These are phyloP conservation scores for Esox lucius DNA, from an alignment of 2,797 vertebrate species.

Conservation along the genomic window DNA sequence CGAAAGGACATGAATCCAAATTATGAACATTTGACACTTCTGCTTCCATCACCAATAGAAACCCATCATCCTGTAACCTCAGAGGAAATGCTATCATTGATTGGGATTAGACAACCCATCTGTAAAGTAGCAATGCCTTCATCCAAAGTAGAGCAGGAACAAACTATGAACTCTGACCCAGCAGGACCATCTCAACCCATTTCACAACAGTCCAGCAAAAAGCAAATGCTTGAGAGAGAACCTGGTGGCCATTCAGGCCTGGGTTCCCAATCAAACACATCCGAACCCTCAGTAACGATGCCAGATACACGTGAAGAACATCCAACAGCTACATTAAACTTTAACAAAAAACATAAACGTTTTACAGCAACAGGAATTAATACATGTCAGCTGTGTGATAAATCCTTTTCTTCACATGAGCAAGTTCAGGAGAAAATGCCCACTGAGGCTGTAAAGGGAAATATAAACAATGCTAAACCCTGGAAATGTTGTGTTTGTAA, in stretches of 20 bases:
- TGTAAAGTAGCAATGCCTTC: neutral
- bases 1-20: too few species aligned
- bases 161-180: too few species aligned
- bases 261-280: neutral
- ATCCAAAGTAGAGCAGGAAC: too few species aligned
- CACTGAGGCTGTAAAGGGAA: neutral
- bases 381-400: neutral
- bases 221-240: too few species aligned
- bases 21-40: neutral
- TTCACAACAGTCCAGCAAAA: too few species aligned
- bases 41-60: neutral
- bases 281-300: neutral
- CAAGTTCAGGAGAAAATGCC: neutral
- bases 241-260: neutral
- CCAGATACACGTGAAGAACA: neutral
- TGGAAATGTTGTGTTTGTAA: too few species aligned
- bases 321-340: neutral
- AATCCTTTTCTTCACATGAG: neutral
- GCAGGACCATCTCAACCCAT: too few species aligned
- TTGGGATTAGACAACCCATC: neutral
- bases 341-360: neutral
- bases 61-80: neutral
- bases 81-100: neutral
- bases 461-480: too few species aligned
- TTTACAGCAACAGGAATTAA: neutral